These are phyloP conservation scores for Hypocryptadius cinnamomeus DNA, from an alignment of 2,113 vertebrate genomes.

Conservation along the genomic window DNA sequence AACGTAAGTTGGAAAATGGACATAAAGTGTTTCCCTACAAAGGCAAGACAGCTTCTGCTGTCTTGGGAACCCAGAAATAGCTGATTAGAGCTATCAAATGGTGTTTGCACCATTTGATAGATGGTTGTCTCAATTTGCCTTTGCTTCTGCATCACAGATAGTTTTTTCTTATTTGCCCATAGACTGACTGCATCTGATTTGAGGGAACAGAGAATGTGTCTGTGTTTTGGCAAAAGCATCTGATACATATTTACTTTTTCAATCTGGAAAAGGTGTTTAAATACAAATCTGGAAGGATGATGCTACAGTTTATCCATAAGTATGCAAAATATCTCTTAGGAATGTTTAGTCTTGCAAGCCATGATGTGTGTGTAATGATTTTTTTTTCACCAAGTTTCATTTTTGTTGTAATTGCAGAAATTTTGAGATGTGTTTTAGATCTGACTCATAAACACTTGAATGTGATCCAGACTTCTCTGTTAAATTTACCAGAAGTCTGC, in stretches of 20 bases:
- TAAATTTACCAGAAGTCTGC: neutral
- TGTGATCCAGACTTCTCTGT: neutral
- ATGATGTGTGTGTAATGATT: neutral
- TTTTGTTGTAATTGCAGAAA: neutral
- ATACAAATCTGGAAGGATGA: neutral
- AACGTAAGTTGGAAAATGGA: neutral
- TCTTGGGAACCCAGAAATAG: neutral
- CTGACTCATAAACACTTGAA: neutral
- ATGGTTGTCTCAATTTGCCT: neutral
- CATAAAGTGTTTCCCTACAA: neutral
- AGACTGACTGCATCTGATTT: neutral
- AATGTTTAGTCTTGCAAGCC: neutral
- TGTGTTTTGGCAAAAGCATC: neutral
- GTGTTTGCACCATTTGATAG: no score
- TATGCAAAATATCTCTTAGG: neutral
- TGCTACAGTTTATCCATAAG: neutral
- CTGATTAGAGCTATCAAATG: neutral
- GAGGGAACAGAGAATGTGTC: neutral
- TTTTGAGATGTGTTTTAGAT: neutral
- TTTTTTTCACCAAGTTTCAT: neutral
- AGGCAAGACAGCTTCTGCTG: neutral
- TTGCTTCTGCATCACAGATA: neutral
- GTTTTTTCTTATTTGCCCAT: neutral
- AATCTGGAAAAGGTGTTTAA: neutral
- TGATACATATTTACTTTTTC: neutral